Evolutionary conservation across 2,888 invertebrate species (phyloP).

Genomic region (Caprella mutica): DNA sequence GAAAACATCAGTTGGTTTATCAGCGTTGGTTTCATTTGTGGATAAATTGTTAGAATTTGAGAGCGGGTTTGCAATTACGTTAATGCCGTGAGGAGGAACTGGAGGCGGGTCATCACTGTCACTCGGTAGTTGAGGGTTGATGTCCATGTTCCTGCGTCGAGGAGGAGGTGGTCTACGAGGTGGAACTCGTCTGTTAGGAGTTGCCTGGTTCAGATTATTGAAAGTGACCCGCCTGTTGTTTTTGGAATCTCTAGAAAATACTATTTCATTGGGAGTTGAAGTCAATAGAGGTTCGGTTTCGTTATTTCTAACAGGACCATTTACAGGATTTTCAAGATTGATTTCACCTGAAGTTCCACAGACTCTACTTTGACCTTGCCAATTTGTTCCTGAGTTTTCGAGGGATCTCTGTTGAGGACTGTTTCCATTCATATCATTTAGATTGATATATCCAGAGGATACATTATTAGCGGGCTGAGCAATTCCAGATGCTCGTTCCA

Average conservation of each 20-base stretch:
- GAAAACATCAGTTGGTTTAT: conserved; percentile 5
- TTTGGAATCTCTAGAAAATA: conserved; percentile 47
- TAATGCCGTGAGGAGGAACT: conserved; percentile 30
- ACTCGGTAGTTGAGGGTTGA: conserved; percentile 20
- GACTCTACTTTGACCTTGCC: too few species aligned
- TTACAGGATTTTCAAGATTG: conserved; percentile 66
- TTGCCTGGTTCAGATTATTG: conserved; percentile 38
- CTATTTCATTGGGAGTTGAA: conserved; percentile 36
- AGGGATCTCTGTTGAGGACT: conserved; percentile 35
- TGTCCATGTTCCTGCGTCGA: conserved; percentile 60
- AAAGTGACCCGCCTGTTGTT: conserved; percentile 42
- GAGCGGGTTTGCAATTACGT: conserved; percentile 31
- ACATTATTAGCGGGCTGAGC: conserved; percentile 32
- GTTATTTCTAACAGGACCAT: conserved; percentile 47
- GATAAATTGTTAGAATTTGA: too few species aligned
- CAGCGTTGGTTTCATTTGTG: too few species aligned
- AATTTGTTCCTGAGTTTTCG: conserved; percentile 35
- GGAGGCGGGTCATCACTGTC: conserved; percentile 19
- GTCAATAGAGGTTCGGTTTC: conserved; percentile 21
- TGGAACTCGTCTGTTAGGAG: conserved; percentile 41
- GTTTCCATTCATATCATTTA: conserved; percentile 42
- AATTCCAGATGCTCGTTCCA: conserved; percentile 41
- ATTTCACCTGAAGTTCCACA: too few species aligned
- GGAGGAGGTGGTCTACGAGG: conserved; percentile 81
- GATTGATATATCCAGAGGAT: conserved; percentile 38